A percentile compares a stretch with the other conserved stretches of the same genome.
These are phyloP conservation scores for Brienomyrus brachyistius DNA, from an alignment of 2,113 vertebrate genomes.

Conservation along the genomic window DNA sequence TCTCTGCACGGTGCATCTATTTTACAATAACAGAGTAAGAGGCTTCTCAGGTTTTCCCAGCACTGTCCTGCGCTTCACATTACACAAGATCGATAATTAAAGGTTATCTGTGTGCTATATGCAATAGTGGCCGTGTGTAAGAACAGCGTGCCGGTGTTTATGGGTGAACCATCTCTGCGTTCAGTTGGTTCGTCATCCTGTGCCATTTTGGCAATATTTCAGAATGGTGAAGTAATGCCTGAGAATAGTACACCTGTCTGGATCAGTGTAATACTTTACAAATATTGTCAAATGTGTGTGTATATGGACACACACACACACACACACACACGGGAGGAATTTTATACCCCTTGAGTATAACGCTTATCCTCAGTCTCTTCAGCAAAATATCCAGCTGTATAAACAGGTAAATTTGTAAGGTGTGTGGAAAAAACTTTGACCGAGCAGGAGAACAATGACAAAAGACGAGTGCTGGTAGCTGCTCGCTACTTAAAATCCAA, in stretches of 20 bases:
- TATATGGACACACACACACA: background rate
- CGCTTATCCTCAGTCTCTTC: background rate
- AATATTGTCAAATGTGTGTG: background rate
- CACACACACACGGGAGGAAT: background rate
- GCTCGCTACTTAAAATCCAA: background rate
- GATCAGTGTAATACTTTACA: background rate
- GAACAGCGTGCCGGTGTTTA: background rate
- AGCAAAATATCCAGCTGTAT: background rate
- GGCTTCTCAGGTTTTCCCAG: background rate
- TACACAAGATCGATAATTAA: background rate
- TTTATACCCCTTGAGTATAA: background rate
- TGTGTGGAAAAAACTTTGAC: background rate
- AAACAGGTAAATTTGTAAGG: background rate
- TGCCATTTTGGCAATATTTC: background rate
- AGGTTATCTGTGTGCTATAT: background rate
- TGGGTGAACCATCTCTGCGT: background rate
- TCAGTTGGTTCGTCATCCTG: background rate
- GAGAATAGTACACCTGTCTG: background rate
- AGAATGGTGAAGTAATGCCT: background rate
- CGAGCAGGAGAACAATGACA: background rate
- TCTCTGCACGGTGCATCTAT: background rate
- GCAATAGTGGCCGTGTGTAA: background rate
- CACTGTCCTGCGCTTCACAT: background rate
- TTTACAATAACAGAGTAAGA: background rate
- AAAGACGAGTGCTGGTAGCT: background rate